A percentile compares a stretch with the other conserved stretches of the same genome.
These are phyloP conservation scores for Styela clava DNA, from an alignment of 23 tunicate genomes.

Conservation along the genomic window DNA sequence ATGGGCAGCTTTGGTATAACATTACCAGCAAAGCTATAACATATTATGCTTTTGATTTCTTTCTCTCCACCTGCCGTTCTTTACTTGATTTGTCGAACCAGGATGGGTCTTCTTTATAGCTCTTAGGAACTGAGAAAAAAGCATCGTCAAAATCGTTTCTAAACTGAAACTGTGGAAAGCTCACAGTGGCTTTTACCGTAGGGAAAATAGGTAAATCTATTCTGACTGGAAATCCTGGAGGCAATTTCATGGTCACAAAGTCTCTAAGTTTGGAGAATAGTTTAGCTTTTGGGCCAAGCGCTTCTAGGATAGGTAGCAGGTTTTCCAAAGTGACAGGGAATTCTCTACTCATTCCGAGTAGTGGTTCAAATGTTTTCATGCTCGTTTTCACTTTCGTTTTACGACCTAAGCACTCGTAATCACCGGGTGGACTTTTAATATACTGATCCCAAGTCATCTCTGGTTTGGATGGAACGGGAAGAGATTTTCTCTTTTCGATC, in stretches of 20 bases:
- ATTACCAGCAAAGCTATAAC: no score
- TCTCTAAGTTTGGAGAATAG: constrained; percentile 63
- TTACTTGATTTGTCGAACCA: constrained; percentile 61
- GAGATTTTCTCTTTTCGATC: constrained; percentile 43
- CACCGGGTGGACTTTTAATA: background rate
- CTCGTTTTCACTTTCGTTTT: constrained; percentile 40
- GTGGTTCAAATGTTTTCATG: constrained; percentile 62
- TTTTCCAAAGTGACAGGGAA: constrained; percentile 74
- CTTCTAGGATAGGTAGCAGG: constrained; percentile 73
- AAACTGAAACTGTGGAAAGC: constrained; percentile 73
- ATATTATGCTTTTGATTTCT: background rate
- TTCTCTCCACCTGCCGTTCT: constrained; percentile 30
- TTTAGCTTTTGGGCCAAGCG: constrained; percentile 81
- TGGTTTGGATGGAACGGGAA: constrained; percentile 48
- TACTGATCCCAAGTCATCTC: constrained; percentile 59
- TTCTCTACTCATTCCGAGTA: constrained; percentile 54
- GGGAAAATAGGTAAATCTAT: constrained; percentile 79
- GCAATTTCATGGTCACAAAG: constrained; percentile 60
- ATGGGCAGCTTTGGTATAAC: no score
- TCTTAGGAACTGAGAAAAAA: constrained; percentile 58
- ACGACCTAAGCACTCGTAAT: constrained; percentile 46
- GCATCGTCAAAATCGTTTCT: constrained; percentile 24
- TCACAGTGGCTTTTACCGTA: constrained; percentile 83
- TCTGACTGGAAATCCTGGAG: constrained; percentile 91
- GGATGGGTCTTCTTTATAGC: constrained; percentile 39